Base-by-base conservation (phyloP, 2,113 vertebrate species). In the Hystrix cristata region DNA sequence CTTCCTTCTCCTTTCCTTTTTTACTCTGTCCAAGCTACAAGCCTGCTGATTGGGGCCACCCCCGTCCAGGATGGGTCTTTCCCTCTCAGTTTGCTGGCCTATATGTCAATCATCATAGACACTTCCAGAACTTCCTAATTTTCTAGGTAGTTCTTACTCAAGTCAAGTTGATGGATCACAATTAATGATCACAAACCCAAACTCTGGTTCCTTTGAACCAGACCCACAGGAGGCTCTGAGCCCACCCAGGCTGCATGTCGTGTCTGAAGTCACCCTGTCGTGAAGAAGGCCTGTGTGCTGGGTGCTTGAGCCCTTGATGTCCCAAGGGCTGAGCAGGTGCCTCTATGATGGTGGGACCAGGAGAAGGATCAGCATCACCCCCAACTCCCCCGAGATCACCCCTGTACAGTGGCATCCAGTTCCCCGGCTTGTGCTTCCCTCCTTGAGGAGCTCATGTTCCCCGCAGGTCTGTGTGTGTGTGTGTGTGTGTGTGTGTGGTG, bases 371-470 rank as follows among this genome's bases (percentile, higher is more conserved):
- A 60, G 46, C 5, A 0, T 78, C 27, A 13, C 0, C 3, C 27
- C 1, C 14, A 25, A 9, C 46, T 71, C 6, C 51, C 1, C 4
- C n/a, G 19, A 16, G 38, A 0, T 19, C 4, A 15, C 3, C 1
- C 0, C 15, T 48, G 53, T 12, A 23, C 34, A n/a, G 1, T 1
- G 1, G n/a, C 13, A 0, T 62, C 53, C 38, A 34, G n/a, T 14
- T 25, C 7, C 14, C 31, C 18, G 2, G 8, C 0, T 46, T 53
- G 51, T 13, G 34, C 59, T 48, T 34, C 1, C 12, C 60, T 3
- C 7, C 29, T 38, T 19, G 13, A 38, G 55, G 79, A 76, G 51
- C 21, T 67, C n/a, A 4, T 1, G 9, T 18, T 43, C 69, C 29
- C 79, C 34, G 53, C 51, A 34, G 1, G 2, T 48, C 60, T 55